A percentile compares a stretch with the other conserved stretches of the same genome.
Conservation (phyloP, 2,797 vertebrate species). For the Girardinus metallicus region DNA sequence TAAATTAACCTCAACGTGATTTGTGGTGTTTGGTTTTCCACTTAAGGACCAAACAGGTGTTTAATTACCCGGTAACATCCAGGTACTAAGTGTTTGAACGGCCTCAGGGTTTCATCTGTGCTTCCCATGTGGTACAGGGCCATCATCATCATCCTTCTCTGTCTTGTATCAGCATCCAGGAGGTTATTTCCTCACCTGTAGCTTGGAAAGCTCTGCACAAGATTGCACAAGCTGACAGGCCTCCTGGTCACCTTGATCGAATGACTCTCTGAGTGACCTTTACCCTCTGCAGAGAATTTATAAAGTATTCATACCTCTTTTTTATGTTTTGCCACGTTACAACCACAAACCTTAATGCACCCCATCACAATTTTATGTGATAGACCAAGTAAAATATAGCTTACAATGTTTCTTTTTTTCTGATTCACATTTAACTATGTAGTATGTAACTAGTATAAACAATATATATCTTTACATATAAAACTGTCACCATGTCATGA, state of each 20-base stretch:
- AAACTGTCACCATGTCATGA: too few species aligned
- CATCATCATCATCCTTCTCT: constrained; percentile 2
- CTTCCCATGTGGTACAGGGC: constrained; percentile 12
- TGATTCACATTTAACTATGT: background rate
- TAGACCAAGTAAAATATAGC: background rate
- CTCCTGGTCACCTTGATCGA: constrained; percentile 39
- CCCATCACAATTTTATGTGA: background rate
- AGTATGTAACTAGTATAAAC: too few species aligned
- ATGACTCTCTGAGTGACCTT: constrained; percentile 45
- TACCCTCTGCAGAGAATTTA: background rate
- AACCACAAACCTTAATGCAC: background rate
- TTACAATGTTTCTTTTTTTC: background rate
- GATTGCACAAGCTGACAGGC: background rate
- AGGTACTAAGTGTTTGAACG: background rate
- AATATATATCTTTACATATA: too few species aligned
- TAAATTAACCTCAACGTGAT: constrained; percentile 21
- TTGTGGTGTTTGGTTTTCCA: background rate
- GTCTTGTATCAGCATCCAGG: constrained; percentile 8
- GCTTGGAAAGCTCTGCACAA: background rate
- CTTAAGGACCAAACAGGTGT: constrained; percentile 23
- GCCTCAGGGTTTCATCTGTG: background rate
- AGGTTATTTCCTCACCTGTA: background rate
- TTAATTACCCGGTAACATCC: constrained; percentile 10
- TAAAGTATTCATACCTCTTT: background rate
- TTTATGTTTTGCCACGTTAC: background rate